Percentiles rank a stretch among this genome's conserved stretches.
phyloP scores from a whole-genome alignment of 2,797 vertebrate genomes.

The Falco columbarius region DNA sequence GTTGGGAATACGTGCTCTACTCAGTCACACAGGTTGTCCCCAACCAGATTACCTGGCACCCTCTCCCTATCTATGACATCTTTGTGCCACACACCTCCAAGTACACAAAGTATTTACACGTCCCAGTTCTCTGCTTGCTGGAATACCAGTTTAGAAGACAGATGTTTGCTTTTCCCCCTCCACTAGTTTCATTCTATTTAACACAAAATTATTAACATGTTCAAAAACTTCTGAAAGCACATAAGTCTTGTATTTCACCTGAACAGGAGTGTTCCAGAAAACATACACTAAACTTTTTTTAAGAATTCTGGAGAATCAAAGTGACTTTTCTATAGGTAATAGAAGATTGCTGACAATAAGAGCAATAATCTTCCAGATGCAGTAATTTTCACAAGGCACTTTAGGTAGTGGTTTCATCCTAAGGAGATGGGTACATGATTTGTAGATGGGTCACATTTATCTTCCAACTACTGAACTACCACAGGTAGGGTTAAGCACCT shows the following conservation, averaged over 20 bases:
- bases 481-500: not conserved
- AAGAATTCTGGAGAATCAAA: not conserved
- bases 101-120: not conserved
- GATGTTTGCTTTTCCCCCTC: not conserved
- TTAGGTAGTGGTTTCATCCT: not conserved
- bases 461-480: not conserved
- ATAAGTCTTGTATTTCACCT: not conserved
- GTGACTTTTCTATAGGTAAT: not conserved
- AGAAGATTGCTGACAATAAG: not conserved
- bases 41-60: not conserved
- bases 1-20: not conserved
- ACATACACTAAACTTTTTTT: rapidly evolving
- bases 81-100: not conserved
- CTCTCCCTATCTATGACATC: not conserved
- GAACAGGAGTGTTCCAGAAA: not conserved
- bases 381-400: not conserved
- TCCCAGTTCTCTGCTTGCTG: not conserved
- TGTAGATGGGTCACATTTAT: not conserved
- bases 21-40: not conserved
- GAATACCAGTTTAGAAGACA: not conserved
- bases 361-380: not conserved
- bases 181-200: not conserved
- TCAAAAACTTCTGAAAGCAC: not conserved
- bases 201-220: too few species aligned
- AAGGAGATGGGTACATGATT: not conserved